Evolutionary conservation across 2,113 vertebrate genomes (phyloP).

Genomic region (Turnix velox): DNA sequence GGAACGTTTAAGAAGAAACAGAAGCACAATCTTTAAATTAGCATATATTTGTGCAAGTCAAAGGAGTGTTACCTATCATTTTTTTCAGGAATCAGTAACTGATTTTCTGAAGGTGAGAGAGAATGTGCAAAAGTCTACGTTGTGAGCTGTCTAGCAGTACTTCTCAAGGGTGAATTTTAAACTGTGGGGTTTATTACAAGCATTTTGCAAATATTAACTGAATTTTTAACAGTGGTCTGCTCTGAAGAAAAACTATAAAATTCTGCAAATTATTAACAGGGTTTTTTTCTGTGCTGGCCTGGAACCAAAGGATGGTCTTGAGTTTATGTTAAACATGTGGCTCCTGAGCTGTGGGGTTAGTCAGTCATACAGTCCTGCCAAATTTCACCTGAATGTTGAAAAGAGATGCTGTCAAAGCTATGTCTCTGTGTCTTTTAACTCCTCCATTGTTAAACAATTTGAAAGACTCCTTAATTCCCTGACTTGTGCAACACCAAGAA

Average conservation of each 20-base stretch:
- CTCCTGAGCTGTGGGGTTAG: not conserved
- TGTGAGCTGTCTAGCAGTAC: not conserved
- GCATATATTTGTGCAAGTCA: not conserved
- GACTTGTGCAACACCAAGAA: not conserved
- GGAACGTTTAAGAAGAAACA: not conserved
- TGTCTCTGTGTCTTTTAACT: not conserved
- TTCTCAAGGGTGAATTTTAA: not conserved
- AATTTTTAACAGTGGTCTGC: not conserved
- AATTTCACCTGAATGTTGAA: not conserved
- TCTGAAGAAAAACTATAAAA: not conserved
- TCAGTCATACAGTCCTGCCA: not conserved
- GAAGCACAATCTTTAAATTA: not conserved
- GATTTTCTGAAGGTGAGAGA: not conserved
- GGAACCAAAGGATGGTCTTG: not conserved
- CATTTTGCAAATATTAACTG: not conserved
- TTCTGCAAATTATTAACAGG: not conserved
- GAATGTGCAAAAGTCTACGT: not conserved
- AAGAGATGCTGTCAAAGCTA: not conserved
- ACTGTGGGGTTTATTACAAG: not conserved
- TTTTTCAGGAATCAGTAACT: not conserved
- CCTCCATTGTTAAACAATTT: not conserved
- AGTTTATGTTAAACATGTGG: not conserved
- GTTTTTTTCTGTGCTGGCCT: not conserved
- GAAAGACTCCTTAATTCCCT: not conserved
- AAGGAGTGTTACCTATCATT: not conserved